phyloP scores from a whole-genome alignment of 2,888 invertebrate genomes.

The Lacanobia oleracea region DNA sequence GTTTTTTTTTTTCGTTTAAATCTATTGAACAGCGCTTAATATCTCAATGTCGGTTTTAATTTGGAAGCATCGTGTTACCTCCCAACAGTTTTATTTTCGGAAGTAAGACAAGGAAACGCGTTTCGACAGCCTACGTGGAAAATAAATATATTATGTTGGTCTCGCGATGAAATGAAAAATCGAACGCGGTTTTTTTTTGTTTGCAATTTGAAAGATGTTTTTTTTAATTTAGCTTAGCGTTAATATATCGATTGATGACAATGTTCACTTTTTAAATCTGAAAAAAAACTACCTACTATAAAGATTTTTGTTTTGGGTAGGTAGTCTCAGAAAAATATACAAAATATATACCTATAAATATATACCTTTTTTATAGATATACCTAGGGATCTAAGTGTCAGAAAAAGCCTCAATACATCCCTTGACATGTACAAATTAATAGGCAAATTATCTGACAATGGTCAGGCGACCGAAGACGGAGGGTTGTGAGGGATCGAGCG shows the following conservation, averaged over 20 bases:
- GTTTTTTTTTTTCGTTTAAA: constrained; percentile 58
- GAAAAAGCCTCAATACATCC: constrained; percentile 42
- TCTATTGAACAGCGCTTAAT: constrained; percentile 85
- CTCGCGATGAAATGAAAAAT: constrained; percentile 71
- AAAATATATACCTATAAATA: too few species aligned
- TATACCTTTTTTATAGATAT: too few species aligned
- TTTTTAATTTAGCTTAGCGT: too few species aligned
- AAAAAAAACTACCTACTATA: too few species aligned
- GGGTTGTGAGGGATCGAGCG: constrained; percentile 53
- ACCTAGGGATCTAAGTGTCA: neutral
- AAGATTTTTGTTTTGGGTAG: too few species aligned
- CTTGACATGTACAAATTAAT: constrained; percentile 63
- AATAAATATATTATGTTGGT: constrained; percentile 72
- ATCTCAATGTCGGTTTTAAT: constrained; percentile 90
- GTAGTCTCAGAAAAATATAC: too few species aligned
- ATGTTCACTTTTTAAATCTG: neutral
- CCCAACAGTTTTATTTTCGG: constrained; percentile 87
- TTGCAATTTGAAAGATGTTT: constrained; percentile 5
- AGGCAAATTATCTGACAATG: constrained; percentile 71
- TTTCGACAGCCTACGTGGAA: constrained; percentile 81
- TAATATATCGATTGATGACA: neutral
- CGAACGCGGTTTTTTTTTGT: constrained; percentile 38
- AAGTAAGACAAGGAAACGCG: constrained; percentile 80
- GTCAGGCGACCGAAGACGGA: constrained; percentile 66
- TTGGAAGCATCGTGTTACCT: constrained; percentile 88